A percentile compares a stretch with the other conserved stretches of the same genome.
phyloP scores from a whole-genome alignment of 2,113 vertebrate species.

The Candoia aspera region DNA sequence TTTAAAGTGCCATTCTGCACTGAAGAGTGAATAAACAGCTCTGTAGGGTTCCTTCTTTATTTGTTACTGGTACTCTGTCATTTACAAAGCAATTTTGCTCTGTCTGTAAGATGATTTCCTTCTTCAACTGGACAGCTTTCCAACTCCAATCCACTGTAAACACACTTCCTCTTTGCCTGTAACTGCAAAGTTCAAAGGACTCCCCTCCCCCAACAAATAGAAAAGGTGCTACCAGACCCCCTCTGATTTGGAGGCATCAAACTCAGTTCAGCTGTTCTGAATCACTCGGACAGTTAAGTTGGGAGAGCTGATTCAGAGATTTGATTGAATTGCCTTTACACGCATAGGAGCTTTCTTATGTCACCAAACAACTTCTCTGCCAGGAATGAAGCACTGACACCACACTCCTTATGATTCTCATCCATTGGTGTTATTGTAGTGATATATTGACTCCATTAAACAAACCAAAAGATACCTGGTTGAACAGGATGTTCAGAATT shows the following conservation, averaged over 20 bases:
- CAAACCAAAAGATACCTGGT: not conserved
- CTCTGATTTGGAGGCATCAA: not conserved
- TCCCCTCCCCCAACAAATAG: not conserved
- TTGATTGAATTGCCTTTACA: not conserved
- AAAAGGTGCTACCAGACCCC: not conserved
- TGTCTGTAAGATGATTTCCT: slow-evolving; percentile 1
- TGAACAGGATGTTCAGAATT: not conserved
- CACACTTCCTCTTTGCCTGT: not conserved
- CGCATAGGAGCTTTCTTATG: not conserved
- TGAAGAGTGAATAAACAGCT: slow-evolving; percentile 28
- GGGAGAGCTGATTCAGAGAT: not conserved
- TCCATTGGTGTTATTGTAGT: not conserved
- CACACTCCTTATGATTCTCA: not conserved
- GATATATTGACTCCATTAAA: not conserved
- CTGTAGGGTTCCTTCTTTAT: slow-evolving; percentile 28
- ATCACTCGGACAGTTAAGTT: not conserved
- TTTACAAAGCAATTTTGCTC: slow-evolving; percentile 31
- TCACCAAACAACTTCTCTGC: not conserved
- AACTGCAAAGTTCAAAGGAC: slow-evolving; percentile 10
- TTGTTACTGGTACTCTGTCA: not conserved
- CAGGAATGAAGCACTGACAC: not conserved
- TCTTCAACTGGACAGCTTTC: slow-evolving; percentile 12
- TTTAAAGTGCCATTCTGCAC: slow-evolving; percentile 40
- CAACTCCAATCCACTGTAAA: slow-evolving; percentile 22
- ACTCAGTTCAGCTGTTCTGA: not conserved